A percentile compares a stretch with the other conserved stretches of the same genome.
phyloP scores from a whole-genome alignment of 2,797 vertebrate species.

The Semotilus atromaculatus region DNA sequence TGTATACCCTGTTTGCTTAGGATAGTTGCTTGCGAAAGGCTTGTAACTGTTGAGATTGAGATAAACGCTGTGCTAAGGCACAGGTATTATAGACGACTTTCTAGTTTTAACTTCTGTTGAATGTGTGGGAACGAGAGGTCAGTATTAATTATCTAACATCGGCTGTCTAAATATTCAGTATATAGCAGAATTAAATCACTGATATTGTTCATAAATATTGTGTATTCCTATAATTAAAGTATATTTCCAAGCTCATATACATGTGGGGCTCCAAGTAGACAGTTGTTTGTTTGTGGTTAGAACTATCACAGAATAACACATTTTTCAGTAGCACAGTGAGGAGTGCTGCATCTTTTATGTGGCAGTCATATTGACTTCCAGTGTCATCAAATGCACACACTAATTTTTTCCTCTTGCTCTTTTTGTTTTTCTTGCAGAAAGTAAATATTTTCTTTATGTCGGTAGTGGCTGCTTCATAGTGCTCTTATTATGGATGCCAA shows the following conservation, averaged over 20 bases:
- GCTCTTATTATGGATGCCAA: constrained; percentile 45
- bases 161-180: background rate
- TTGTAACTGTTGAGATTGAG: background rate
- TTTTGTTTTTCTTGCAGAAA: constrained; percentile 40
- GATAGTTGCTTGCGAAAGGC: background rate
- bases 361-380: constrained; percentile 45
- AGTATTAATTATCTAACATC: background rate
- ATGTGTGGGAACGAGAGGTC: background rate
- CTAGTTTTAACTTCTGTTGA: background rate
- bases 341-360: constrained; percentile 22
- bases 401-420: background rate
- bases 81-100: background rate
- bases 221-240: background rate
- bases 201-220: background rate
- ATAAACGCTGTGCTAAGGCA: background rate
- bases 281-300: constrained; percentile 26
- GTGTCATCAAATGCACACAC: constrained; percentile 28
- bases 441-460: constrained; percentile 47
- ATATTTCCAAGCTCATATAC: background rate
- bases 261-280: background rate
- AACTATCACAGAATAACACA: constrained; percentile 20
- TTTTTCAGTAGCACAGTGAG: constrained; percentile 17
- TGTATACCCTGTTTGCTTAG: background rate
- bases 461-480: constrained; percentile 46
- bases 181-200: background rate